These are phyloP conservation scores for Eristalis pertinax DNA, from an alignment of 2,888 invertebrate genomes.

Conservation along the genomic window DNA sequence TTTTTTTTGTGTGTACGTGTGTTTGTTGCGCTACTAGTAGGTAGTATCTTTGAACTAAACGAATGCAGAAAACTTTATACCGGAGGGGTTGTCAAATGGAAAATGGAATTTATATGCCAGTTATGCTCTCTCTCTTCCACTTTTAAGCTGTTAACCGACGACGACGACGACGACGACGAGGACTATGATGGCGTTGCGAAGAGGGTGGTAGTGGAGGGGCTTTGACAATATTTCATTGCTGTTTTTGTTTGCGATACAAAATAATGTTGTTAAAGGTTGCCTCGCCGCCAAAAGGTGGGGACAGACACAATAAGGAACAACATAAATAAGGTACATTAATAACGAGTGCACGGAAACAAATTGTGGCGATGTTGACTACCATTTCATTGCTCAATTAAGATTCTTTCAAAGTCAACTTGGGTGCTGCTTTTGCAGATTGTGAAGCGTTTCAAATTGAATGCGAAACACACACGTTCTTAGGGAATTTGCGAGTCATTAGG, in stretches of 20 bases:
- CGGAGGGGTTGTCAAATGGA: slow-evolving; percentile 20
- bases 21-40: slow-evolving; percentile 8
- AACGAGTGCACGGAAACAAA: background rate
- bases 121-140: slow-evolving; percentile 2
- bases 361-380: background rate
- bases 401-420: background rate
- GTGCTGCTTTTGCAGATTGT: background rate
- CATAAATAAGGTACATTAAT: background rate
- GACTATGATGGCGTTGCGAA: too few relatives aligned
- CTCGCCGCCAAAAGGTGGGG: background rate
- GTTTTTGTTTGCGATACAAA: slow-evolving; percentile 10
- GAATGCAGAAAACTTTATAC: slow-evolving; percentile 5
- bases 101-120: slow-evolving; percentile 33
- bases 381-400: background rate
- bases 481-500: background rate
- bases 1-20: slow-evolving; percentile 1
- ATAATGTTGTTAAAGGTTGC: slow-evolving; percentile 1
- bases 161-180: background rate
- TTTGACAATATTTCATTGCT: slow-evolving; percentile 3
- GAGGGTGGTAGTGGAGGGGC: background rate
- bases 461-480: background rate
- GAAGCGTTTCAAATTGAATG: too few relatives aligned
- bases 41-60: slow-evolving; percentile 19
- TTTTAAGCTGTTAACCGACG: background rate
- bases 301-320: background rate